Conservation (phyloP, 2,113 vertebrate genomes). For the Prietella phreatophila region DNA sequence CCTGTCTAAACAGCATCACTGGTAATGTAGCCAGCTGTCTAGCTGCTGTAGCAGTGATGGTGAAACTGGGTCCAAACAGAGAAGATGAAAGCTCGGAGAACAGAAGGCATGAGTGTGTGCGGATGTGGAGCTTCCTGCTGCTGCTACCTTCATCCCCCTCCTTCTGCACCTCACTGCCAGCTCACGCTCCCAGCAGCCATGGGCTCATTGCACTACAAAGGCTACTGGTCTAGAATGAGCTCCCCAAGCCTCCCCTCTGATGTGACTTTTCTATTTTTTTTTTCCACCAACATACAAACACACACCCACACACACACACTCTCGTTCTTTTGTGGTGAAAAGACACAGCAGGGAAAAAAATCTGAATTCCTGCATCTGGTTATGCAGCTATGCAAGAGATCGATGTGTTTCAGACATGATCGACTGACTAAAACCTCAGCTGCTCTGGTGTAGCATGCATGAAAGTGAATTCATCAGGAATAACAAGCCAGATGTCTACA, state of each 20-base stretch:
- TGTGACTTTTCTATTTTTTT: slow-evolving; percentile 51
- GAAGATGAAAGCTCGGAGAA: slow-evolving; percentile 60
- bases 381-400: slow-evolving; percentile 10
- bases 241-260: slow-evolving; percentile 62
- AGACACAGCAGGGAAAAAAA: slow-evolving; percentile 32
- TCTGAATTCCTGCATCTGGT: slow-evolving; percentile 55
- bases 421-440: neutral
- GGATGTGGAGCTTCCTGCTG: slow-evolving; percentile 64
- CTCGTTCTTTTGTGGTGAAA: slow-evolving; percentile 35
- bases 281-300: slow-evolving; percentile 14
- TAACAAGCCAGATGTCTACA: slow-evolving; percentile 8
- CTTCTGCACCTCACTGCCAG: slow-evolving; percentile 41
- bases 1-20: neutral
- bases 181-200: slow-evolving; percentile 38
- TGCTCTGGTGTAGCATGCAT: neutral
- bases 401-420: slow-evolving; percentile 8
- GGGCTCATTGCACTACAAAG: slow-evolving; percentile 74
- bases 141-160: slow-evolving; percentile 36
- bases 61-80: slow-evolving; percentile 38
- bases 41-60: slow-evolving; percentile 26
- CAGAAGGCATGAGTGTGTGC: slow-evolving; percentile 62
- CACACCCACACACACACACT: slow-evolving; percentile 32
- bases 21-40: slow-evolving; percentile 20
- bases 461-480: slow-evolving; percentile 3
- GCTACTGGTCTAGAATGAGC: slow-evolving; percentile 56